phyloP scores from a whole-genome alignment of 2,797 vertebrate genomes.

The Ataeniobius toweri region DNA sequence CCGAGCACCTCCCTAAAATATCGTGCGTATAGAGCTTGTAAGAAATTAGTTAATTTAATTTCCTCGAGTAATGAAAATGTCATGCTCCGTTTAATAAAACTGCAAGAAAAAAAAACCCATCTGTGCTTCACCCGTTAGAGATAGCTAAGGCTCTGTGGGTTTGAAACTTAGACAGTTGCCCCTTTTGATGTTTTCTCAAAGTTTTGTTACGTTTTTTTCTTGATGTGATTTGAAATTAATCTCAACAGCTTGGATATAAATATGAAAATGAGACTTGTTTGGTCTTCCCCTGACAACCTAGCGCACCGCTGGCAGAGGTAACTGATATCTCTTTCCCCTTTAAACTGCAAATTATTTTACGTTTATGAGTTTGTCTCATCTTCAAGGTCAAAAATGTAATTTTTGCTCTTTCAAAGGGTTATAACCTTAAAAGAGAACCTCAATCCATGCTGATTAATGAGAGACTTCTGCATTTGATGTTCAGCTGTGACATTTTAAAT shows the following conservation, averaged over 20 bases:
- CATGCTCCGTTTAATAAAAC: slow-evolving; percentile 90
- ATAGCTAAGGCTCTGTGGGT: slow-evolving; percentile 79
- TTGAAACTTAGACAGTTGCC: slow-evolving; percentile 82
- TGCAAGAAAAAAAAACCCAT: slow-evolving; percentile 78
- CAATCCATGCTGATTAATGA: slow-evolving; percentile 88
- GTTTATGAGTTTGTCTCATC: slow-evolving; percentile 91
- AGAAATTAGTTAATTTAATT: slow-evolving; percentile 90
- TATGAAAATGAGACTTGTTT: slow-evolving; percentile 86
- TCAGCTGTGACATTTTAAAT: slow-evolving; percentile 90
- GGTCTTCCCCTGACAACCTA: slow-evolving; percentile 75
- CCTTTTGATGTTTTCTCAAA: slow-evolving; percentile 84
- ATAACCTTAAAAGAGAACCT: slow-evolving; percentile 89
- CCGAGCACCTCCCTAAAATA: slow-evolving; percentile 82
- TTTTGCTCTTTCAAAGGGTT: slow-evolving; percentile 92
- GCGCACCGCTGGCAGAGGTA: slow-evolving; percentile 78
- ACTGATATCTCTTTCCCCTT: slow-evolving; percentile 85
- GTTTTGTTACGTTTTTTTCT: slow-evolving; percentile 83
- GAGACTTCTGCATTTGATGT: slow-evolving; percentile 87
- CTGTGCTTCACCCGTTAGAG: slow-evolving; percentile 72
- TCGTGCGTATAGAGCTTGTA: slow-evolving; percentile 84
- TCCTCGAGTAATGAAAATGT: slow-evolving; percentile 90
- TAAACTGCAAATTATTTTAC: slow-evolving; percentile 90
- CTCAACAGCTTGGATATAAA: slow-evolving; percentile 84
- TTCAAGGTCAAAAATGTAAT: slow-evolving; percentile 92
- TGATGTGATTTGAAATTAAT: slow-evolving; percentile 86